Conservation (phyloP, 2,797 vertebrate species). For the Neosalanx taihuensis region DNA sequence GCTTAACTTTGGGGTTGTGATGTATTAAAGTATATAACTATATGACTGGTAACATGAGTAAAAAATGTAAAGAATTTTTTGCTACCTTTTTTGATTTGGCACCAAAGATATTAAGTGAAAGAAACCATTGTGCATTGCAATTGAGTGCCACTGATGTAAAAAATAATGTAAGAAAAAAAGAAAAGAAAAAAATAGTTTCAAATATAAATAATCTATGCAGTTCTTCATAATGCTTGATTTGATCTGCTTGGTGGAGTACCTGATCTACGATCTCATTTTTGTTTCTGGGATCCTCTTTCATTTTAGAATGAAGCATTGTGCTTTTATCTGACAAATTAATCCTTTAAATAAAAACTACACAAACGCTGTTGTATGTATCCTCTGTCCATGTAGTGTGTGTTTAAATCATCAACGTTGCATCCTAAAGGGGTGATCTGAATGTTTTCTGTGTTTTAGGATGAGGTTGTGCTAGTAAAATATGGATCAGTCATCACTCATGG, state of each 20-base stretch:
- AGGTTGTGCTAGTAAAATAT: no score
- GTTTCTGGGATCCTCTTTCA: conserved; percentile 46
- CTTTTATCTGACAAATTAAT: conserved; percentile 59
- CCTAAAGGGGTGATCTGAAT: no score
- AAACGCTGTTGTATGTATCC: conserved; percentile 1
- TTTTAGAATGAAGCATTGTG: conserved; percentile 47
- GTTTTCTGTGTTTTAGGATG: background rate
- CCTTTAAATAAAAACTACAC: conserved; percentile 62
- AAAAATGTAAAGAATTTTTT: conserved; percentile 35
- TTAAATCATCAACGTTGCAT: no score
- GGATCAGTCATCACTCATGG: background rate
- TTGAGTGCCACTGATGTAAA: conserved; percentile 45
- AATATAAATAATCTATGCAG: conserved; percentile 59
- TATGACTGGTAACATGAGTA: conserved; percentile 30
- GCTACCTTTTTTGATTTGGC: conserved; percentile 45
- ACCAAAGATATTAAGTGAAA: conserved; percentile 47
- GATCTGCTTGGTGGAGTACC: conserved; percentile 58
- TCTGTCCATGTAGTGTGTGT: background rate
- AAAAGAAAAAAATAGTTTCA: background rate
- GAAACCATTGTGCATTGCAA: conserved; percentile 39
- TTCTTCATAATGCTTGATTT: conserved; percentile 54
- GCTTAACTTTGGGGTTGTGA: conserved; percentile 28
- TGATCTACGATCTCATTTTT: conserved; percentile 26
- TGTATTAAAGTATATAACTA: conserved; percentile 27
- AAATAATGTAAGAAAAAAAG: background rate